phyloP scores from a whole-genome alignment of 1,140 invertebrate species.

The Mylabris phalerata region DNA sequence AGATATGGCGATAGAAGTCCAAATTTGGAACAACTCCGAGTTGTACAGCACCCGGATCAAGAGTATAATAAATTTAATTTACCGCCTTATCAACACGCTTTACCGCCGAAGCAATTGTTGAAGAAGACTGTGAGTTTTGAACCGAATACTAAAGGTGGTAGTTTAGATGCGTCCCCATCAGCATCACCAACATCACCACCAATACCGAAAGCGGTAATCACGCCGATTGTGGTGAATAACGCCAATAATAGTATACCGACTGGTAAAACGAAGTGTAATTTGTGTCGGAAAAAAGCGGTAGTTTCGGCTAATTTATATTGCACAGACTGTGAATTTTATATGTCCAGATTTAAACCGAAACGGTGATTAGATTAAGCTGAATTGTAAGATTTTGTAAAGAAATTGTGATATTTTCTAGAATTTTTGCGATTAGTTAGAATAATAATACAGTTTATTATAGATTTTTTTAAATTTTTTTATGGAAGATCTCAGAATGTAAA shows the following conservation, averaged over 20 bases:
- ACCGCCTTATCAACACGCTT: constrained; percentile 27
- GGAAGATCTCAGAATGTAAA: background rate
- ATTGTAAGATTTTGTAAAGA: constrained; percentile 11
- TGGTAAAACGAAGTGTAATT: constrained; percentile 59
- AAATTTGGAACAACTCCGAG: no score
- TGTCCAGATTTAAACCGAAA: constrained; percentile 73
- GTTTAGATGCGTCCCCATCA: background rate
- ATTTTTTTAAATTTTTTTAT: background rate
- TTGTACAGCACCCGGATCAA: constrained; percentile 23
- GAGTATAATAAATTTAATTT: constrained; percentile 22
- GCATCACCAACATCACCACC: constrained; percentile 42
- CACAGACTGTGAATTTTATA: constrained; percentile 84
- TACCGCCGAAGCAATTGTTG: constrained; percentile 45
- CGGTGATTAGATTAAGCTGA: constrained; percentile 22
- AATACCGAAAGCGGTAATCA: constrained; percentile 41
- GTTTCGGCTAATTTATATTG: constrained; percentile 71
- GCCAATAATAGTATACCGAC: constrained; percentile 31
- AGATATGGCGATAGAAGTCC: constrained; percentile 25
- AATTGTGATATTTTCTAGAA: constrained; percentile 24
- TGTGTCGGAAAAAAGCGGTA: constrained; percentile 78
- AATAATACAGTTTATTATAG: no score
- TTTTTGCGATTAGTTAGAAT: constrained; percentile 7
- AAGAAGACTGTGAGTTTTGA: constrained; percentile 64
- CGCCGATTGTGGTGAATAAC: constrained; percentile 44
- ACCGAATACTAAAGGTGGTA: constrained; percentile 54